These are phyloP conservation scores for Eupithecia centaureata DNA, from an alignment of 2,888 invertebrate species.

Conservation along the genomic window DNA sequence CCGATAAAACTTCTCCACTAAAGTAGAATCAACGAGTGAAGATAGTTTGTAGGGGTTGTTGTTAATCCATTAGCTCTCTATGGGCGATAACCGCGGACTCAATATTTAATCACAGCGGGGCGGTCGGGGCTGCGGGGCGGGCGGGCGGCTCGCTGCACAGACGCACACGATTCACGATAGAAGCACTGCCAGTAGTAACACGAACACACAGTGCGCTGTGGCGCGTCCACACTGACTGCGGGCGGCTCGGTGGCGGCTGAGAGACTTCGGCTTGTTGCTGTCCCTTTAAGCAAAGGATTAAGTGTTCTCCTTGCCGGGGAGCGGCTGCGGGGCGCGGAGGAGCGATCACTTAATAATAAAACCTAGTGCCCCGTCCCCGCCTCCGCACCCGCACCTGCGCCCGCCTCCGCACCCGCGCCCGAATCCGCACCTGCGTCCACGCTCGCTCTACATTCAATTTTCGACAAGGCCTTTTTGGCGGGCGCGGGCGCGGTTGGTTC, in stretches of 20 bases:
- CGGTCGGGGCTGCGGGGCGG: no score
- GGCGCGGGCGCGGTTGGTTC: no score
- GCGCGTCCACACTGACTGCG: not conserved
- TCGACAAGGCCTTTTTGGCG: slow-evolving; percentile 7
- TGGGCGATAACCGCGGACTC: slow-evolving; percentile 32
- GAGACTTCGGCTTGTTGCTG: slow-evolving; percentile 25
- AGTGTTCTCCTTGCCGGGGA: slow-evolving; percentile 12
- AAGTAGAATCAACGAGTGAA: not conserved
- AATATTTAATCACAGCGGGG: no score
- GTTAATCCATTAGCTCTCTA: slow-evolving; percentile 23
- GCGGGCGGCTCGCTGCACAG: no score
- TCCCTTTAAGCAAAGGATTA: slow-evolving; percentile 15
- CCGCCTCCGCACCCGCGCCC: not conserved
- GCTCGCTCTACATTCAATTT: slow-evolving; percentile 1
- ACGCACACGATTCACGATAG: not conserved
- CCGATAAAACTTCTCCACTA: slow-evolving; percentile 8
- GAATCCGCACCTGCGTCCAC: not conserved
- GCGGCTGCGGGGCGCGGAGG: not conserved
- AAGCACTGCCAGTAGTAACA: not conserved
- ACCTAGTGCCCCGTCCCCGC: no score
- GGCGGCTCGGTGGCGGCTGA: not conserved
- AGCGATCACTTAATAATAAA: no score
- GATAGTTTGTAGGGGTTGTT: not conserved
- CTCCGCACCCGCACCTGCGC: not conserved
- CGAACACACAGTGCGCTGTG: not conserved